phyloP scores from a whole-genome alignment of 2,113 vertebrate species.

The Patagioenas fasciata region DNA sequence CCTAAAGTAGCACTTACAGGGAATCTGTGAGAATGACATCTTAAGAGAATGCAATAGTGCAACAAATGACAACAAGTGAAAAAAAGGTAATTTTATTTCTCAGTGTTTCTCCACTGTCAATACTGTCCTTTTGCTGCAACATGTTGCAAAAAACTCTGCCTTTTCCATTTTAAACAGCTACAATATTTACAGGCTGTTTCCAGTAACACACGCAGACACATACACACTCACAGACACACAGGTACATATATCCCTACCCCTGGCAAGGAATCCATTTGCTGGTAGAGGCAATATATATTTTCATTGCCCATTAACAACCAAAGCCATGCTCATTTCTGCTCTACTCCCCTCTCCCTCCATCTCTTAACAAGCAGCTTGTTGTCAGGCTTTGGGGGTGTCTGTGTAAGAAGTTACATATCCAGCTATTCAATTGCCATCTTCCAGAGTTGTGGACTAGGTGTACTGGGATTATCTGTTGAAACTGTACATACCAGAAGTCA shows the following conservation, averaged over 20 bases:
- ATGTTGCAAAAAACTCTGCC: slow-evolving; percentile 70
- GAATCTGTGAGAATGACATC: neutral
- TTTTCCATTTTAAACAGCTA: slow-evolving; percentile 80
- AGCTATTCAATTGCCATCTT: neutral
- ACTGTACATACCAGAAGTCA: slow-evolving; percentile 35
- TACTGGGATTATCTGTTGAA: slow-evolving; percentile 20
- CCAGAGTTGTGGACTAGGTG: neutral
- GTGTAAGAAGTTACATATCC: neutral
- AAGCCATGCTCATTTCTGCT: neutral
- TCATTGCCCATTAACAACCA: slow-evolving; percentile 55
- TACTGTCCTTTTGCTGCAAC: slow-evolving; percentile 78
- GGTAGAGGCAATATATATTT: slow-evolving; percentile 70
- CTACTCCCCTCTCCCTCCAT: neutral
- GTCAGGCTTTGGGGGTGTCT: neutral
- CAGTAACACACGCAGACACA: slow-evolving; percentile 71
- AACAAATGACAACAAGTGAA: slow-evolving; percentile 71
- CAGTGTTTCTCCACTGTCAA: slow-evolving; percentile 79
- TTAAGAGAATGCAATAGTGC: neutral
- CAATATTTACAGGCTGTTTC: slow-evolving; percentile 80
- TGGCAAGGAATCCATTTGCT: slow-evolving; percentile 74
- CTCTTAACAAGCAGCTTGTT: slow-evolving; percentile 54
- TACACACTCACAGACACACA: slow-evolving; percentile 65
- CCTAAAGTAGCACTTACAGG: neutral
- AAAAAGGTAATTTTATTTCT: slow-evolving; percentile 78
- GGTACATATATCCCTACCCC: slow-evolving; percentile 68